Evolutionary conservation across 1,140 invertebrate genomes (phyloP).

Genomic region (Sarcophaga bullata): DNA sequence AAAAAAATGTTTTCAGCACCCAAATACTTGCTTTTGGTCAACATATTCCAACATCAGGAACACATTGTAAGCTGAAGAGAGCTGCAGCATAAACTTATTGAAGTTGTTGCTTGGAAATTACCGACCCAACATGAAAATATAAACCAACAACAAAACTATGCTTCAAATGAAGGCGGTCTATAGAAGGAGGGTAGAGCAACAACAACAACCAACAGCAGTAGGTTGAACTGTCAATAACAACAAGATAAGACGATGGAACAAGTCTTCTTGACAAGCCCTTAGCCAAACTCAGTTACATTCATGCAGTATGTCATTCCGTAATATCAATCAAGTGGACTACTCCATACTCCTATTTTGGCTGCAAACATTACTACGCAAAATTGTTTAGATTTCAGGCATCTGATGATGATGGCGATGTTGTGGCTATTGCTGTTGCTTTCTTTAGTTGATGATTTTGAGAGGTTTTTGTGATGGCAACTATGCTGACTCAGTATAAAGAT

Average conservation of each 20-base stretch:
- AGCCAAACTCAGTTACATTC: background rate
- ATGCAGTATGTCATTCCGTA: background rate
- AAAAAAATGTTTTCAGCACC: too few relatives aligned
- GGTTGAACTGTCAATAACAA: background rate
- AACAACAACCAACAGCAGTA: background rate
- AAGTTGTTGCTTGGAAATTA: too few relatives aligned
- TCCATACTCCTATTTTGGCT: background rate
- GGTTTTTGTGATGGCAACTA: constrained; percentile 18
- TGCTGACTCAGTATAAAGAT: background rate
- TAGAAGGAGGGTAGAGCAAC: background rate
- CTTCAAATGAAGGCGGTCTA: too few relatives aligned
- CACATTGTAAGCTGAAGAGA: too few relatives aligned
- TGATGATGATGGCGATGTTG: constrained; percentile 13
- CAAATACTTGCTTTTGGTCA: too few relatives aligned
- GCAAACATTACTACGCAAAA: background rate
- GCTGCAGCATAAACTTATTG: too few relatives aligned
- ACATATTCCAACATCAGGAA: too few relatives aligned
- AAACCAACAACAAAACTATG: too few relatives aligned
- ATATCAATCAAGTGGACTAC: constrained; percentile 32
- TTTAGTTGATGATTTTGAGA: background rate
- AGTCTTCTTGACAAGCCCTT: background rate
- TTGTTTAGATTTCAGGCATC: constrained; percentile 29
- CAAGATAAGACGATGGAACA: background rate
- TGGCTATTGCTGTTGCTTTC: background rate
- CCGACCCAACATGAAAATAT: too few relatives aligned